phyloP scores from a whole-genome alignment of 2,888 invertebrate genomes.

The Nomada lathburiana region DNA sequence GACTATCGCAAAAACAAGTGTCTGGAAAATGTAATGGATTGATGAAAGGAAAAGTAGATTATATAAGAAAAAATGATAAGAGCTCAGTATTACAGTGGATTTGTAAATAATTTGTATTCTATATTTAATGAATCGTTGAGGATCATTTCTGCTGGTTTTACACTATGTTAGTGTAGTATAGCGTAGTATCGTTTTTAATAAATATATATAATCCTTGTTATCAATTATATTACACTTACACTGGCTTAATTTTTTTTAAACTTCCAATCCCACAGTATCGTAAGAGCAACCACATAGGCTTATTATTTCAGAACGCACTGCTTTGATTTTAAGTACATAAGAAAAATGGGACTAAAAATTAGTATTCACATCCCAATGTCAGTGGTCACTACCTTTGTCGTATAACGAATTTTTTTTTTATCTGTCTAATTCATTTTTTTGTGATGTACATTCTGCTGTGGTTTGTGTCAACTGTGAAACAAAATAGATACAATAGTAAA shows the following conservation, averaged over 20 bases:
- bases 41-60: slow-evolving; percentile 20
- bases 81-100: neutral
- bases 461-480: slow-evolving; percentile 87
- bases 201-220: no score
- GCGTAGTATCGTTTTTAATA: no score
- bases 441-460: slow-evolving; percentile 86
- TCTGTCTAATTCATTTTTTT: slow-evolving; percentile 86
- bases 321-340: neutral
- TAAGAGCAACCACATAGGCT: neutral
- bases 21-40: slow-evolving; percentile 80
- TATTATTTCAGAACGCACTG: neutral
- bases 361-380: slow-evolving; percentile 1
- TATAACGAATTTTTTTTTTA: slow-evolving; percentile 79
- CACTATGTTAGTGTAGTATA: no score
- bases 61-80: neutral
- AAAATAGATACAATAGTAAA: neutral
- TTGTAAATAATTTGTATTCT: neutral
- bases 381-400: slow-evolving; percentile 53
- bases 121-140: neutral
- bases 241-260: no score
- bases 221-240: neutral
- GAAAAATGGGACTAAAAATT: neutral
- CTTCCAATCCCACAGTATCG: no score
- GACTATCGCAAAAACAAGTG: slow-evolving; percentile 79
- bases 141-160: neutral